These are phyloP conservation scores for Penaeus japonicus DNA, from an alignment of 1,140 invertebrate species.

Conservation along the genomic window DNA sequence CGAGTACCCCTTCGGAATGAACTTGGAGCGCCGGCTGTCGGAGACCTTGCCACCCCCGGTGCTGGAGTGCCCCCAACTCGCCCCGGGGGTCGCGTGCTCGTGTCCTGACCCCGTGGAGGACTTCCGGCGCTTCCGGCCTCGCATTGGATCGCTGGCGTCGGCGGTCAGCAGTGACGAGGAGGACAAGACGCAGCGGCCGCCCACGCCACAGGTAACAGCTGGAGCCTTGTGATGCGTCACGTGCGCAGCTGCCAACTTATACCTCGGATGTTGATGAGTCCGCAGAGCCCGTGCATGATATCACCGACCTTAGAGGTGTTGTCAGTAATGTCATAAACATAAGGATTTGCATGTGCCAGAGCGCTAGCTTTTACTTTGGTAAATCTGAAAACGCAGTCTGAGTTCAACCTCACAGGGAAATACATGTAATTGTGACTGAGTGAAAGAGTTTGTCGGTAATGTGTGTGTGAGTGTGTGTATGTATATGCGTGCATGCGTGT, in stretches of 20 bases:
- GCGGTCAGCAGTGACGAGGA: constrained; percentile 29
- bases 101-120: constrained; percentile 44
- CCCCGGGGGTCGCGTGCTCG: constrained; percentile 13
- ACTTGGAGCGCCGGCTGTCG: background rate
- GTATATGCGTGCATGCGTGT: background rate
- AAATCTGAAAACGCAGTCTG: too few relatives aligned
- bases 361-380: too few relatives aligned
- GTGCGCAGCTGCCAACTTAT: too few relatives aligned
- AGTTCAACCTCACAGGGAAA: too few relatives aligned
- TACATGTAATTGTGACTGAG: background rate
- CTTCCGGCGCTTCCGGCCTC: constrained; percentile 42
- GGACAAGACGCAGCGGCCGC: constrained; percentile 20
- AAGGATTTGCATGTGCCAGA: too few relatives aligned
- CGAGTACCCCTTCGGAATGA: constrained; percentile 14
- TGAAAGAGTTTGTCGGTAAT: background rate
- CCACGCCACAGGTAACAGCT: constrained; percentile 42
- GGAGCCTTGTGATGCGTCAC: too few relatives aligned
- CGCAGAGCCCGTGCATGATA: too few relatives aligned
- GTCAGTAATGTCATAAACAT: too few relatives aligned
- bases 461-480: background rate
- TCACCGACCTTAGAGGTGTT: too few relatives aligned
- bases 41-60: background rate
- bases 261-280: too few relatives aligned
- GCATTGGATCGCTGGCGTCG: constrained; percentile 23
- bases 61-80: background rate